These are phyloP conservation scores for Bambusicola thoracicus DNA, from an alignment of 2,113 vertebrate genomes.

Conservation along the genomic window DNA sequence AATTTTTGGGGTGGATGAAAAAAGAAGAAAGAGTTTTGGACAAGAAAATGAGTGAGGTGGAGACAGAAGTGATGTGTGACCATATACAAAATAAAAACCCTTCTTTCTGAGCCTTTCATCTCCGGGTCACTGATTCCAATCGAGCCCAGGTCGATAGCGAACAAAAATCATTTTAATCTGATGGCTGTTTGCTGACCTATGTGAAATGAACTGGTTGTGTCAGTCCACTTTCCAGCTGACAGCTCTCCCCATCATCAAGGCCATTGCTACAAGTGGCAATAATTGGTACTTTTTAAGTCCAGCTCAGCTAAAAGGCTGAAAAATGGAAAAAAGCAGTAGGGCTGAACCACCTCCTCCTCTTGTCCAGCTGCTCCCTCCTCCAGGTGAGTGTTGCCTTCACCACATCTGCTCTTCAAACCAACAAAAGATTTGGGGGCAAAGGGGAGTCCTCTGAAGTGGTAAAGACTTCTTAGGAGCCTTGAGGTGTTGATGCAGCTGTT, in stretches of 20 bases:
- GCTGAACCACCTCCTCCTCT: constrained; percentile 44
- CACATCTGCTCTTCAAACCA: constrained; percentile 46
- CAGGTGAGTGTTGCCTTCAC: constrained; percentile 45
- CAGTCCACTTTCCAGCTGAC: constrained; percentile 71
- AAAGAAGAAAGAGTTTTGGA: constrained; percentile 47
- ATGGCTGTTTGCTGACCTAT: constrained; percentile 76
- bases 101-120: constrained; percentile 75
- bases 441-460: constrained; percentile 28
- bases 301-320: constrained; percentile 29
- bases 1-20: constrained; percentile 63
- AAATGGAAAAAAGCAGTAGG: constrained; percentile 41
- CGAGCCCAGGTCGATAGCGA: constrained; percentile 65
- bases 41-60: constrained; percentile 69
- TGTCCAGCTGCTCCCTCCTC: constrained; percentile 48
- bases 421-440: constrained; percentile 19
- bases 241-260: constrained; percentile 64
- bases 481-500: neutral
- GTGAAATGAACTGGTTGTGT: constrained; percentile 73
- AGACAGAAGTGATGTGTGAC: constrained; percentile 73
- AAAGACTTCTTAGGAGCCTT: neutral
- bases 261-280: constrained; percentile 66
- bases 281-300: constrained; percentile 61
- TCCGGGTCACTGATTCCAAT: constrained; percentile 71
- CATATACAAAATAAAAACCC: constrained; percentile 68
- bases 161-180: constrained; percentile 78